Conservation (phyloP, 2,113 vertebrate genomes). For the Hydropotes inermis region DNA sequence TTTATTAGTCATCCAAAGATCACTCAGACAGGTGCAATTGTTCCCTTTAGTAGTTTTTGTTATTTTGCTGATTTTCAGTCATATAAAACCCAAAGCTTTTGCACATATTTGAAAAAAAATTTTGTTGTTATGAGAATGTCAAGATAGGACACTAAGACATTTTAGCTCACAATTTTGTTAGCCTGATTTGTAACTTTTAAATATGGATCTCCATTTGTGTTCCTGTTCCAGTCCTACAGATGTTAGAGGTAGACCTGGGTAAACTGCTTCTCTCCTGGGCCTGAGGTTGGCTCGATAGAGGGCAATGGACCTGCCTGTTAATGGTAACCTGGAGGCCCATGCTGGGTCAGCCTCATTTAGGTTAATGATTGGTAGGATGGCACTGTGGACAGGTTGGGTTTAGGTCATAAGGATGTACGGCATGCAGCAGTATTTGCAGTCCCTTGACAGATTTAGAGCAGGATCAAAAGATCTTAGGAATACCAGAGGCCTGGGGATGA, state of each 20-base stretch:
- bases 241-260: neutral
- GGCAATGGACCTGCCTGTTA: neutral
- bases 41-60: neutral
- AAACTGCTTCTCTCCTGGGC: neutral
- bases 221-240: neutral
- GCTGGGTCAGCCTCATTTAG: constrained; percentile 2
- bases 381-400: neutral
- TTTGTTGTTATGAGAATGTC: constrained; percentile 2
- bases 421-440: neutral
- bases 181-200: neutral
- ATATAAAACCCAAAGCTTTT: neutral
- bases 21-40: neutral
- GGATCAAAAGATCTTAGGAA: neutral
- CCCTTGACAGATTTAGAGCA: neutral
- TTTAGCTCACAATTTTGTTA: neutral
- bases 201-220: neutral
- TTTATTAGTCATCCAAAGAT: neutral
- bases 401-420: neutral
- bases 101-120: neutral
- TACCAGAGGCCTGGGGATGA: neutral
- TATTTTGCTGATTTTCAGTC: constrained; percentile 38
- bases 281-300: neutral
- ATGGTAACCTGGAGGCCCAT: neutral
- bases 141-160: neutral
- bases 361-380: neutral